Evolutionary conservation across 2,113 vertebrate genomes (phyloP), one percentile per base, ranked within the genome.

Genomic region (Scartelaos histophorus): DNA sequence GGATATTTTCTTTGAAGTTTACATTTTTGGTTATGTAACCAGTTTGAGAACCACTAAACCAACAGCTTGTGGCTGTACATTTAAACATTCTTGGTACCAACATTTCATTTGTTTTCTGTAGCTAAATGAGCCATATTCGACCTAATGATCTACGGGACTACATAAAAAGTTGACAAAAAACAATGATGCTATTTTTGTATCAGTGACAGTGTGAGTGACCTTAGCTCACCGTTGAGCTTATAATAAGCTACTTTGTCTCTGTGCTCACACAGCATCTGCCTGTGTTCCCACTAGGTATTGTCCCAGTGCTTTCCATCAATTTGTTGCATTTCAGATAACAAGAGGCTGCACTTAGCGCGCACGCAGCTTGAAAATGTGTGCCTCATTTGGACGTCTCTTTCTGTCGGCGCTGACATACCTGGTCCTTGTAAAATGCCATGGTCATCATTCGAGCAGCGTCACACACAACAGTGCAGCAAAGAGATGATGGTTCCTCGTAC

Each of bases 381-480:
- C 68, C 73, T 81, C 80, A 73, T 65, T 70, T 61, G 58, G 24
- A 62, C 24, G 4, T 12, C 58, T 84, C 77, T 69, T 43, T 81
- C 61, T 66, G 62, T 81, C 61, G 62, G 62, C 3, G 57, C 73
- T 75, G 78, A 82, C 76, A 79, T 66, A 82, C 75, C 76, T 75
- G 76, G 29, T 73, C 72, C 69, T 78, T 82, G 49, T 82, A 76
- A 89, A 88, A 85, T 69, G 65, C 65, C n/a, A 17, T 76, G 69
- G 81, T 83, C 83, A 84, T 77, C 68, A 79, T 76, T 78, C 57
- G 56, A 76, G 76, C 72, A 61, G 21, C 0, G 56, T 56, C 45
- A 60, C 7, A 61, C 53, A 66, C 71, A 83, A 43, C 16, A 19
- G 65, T 67, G 61, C 71, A 17, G 74, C 29, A 62, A 71, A 66